phyloP scores from a whole-genome alignment of 2,888 invertebrate genomes.

The Dynastes grantii region DNA sequence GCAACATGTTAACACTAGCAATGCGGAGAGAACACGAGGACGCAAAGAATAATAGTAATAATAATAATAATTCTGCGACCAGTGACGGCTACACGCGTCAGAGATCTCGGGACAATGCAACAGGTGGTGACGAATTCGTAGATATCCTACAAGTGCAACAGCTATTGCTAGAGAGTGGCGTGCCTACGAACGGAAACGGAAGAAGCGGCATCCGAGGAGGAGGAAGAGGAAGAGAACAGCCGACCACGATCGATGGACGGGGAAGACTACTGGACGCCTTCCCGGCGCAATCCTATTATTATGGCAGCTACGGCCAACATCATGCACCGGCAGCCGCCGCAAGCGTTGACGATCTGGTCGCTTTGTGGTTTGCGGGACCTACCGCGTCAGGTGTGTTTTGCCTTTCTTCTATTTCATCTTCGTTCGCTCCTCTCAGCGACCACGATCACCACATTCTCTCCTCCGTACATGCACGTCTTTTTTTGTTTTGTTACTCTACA shows the following conservation, averaged over 20 bases:
- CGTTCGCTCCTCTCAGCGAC: constrained; percentile 25
- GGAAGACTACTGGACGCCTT: constrained; percentile 66
- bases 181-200: constrained; percentile 61
- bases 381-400: constrained; percentile 65
- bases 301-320: constrained; percentile 61
- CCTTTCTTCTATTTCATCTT: constrained; percentile 25
- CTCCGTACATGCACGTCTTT: constrained; percentile 2
- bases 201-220: constrained; percentile 48
- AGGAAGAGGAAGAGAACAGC: constrained; percentile 53
- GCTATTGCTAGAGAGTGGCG: constrained; percentile 75
- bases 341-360: constrained; percentile 84
- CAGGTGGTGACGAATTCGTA: constrained; percentile 80
- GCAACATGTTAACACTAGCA: constrained; percentile 75
- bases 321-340: constrained; percentile 62
- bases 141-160: constrained; percentile 89
- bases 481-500: neutral
- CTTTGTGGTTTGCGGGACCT: constrained; percentile 81
- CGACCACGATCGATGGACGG: constrained; percentile 52
- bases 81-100: constrained; percentile 63
- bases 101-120: constrained; percentile 59
- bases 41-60: constrained; percentile 66
- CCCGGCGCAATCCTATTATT: constrained; percentile 64
- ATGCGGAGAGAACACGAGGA: constrained; percentile 83
- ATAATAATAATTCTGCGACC: constrained; percentile 49
- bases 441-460: constrained; percentile 3